Percentiles rank a stretch among this genome's conserved stretches.
Conservation (phyloP, 1,140 invertebrate genomes). For the Drosophila ficusphila region DNA sequence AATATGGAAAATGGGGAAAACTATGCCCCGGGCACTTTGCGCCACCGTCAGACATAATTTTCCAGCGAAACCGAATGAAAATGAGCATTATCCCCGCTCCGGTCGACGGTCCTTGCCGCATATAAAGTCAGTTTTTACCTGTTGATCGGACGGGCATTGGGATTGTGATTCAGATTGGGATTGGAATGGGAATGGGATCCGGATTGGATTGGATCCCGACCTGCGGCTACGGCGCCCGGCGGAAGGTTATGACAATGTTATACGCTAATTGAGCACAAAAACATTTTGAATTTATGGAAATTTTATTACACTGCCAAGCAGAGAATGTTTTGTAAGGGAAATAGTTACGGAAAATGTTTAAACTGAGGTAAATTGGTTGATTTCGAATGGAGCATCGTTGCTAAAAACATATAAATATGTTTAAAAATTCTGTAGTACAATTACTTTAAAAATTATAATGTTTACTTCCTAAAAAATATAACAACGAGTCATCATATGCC, state of each 20-base stretch:
- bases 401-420: no score
- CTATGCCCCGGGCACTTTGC: conserved; percentile 56
- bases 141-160: conserved; percentile 47
- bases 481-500: no score
- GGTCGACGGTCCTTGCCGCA: conserved; percentile 29
- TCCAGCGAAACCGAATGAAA: conserved; percentile 72
- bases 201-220: conserved; percentile 4
- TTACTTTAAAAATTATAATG: no score
- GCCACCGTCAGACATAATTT: conserved; percentile 65
- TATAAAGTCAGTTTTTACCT: conserved; percentile 74
- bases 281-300: conserved; percentile 63
- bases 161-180: conserved; percentile 1
- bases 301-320: conserved; percentile 47
- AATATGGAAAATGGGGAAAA: conserved; percentile 66
- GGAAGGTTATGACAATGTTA: conserved; percentile 73
- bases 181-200: not conserved
- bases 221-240: conserved; percentile 36
- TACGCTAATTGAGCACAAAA: conserved; percentile 76
- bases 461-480: no score
- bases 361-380: not conserved
- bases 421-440: no score
- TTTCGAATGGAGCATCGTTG: not conserved
- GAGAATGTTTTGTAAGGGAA: not conserved
- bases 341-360: not conserved
- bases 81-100: conserved; percentile 54